Evolutionary conservation across 2,888 invertebrate species (phyloP).

Genomic region (Rugalucina vietnamica): DNA sequence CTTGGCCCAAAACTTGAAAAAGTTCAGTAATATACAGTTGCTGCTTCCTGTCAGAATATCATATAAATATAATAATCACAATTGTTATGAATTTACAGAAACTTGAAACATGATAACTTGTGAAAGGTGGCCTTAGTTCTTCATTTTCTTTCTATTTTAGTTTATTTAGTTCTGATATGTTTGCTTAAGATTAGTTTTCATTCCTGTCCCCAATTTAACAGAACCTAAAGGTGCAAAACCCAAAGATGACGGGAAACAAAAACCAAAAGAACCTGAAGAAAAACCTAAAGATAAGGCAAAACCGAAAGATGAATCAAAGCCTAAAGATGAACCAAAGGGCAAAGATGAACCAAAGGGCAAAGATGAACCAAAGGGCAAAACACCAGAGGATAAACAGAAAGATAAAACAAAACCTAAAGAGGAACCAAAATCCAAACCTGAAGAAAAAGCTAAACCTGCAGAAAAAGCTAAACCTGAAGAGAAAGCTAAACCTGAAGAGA

Average conservation of each 20-base stretch:
- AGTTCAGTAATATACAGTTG: too few species aligned
- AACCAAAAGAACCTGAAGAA: conserved; percentile 32
- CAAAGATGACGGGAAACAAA: conserved; percentile 13
- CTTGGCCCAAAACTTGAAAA: too few species aligned
- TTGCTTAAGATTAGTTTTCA: conserved; percentile 10
- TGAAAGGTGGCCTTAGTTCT: not conserved
- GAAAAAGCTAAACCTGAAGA: not conserved
- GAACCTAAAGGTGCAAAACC: conserved; percentile 25
- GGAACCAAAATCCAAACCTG: conserved; percentile 13
- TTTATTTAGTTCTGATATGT: conserved; percentile 8
- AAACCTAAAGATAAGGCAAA: conserved; percentile 45
- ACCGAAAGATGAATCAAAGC: conserved; percentile 46
- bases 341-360: conserved; percentile 23
- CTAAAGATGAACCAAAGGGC: conserved; percentile 43
- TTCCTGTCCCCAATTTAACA: conserved; percentile 4
- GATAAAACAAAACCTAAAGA: conserved; percentile 42
- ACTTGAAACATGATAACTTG: too few species aligned
- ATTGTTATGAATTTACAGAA: too few species aligned
- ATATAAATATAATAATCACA: too few species aligned
- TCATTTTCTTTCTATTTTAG: not conserved
- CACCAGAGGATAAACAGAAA: conserved; percentile 50
- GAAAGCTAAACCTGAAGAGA: not conserved
- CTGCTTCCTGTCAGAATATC: too few species aligned
- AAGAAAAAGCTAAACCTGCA: not conserved
- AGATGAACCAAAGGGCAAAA: conserved; percentile 38